A percentile compares a stretch with the other conserved stretches of the same genome.
These are phyloP conservation scores for Bostrychus sinensis DNA, from an alignment of 2,113 vertebrate species.

Conservation along the genomic window DNA sequence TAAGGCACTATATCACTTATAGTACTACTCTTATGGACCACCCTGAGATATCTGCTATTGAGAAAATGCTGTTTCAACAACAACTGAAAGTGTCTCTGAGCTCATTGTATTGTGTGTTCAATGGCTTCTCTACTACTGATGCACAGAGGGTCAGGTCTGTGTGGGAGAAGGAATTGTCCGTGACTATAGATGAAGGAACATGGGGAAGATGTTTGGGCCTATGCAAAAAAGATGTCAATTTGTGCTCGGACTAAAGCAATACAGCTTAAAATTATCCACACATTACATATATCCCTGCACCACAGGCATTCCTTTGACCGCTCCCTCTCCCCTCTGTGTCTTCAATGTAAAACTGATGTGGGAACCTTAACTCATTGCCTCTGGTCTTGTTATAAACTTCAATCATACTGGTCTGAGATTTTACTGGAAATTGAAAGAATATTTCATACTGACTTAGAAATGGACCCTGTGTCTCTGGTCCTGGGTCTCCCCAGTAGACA, in stretches of 20 bases:
- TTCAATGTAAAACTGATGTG: no score
- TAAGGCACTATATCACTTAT: not conserved
- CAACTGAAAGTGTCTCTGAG: not conserved
- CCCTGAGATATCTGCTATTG: not conserved
- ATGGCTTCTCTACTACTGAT: not conserved
- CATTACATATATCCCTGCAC: constrained; percentile 2
- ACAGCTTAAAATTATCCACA: not conserved
- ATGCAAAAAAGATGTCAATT: not conserved
- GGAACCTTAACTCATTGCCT: no score
- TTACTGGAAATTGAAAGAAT: no score
- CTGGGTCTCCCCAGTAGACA: no score
- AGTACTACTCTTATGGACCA: not conserved
- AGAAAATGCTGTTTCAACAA: not conserved
- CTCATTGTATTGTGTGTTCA: not conserved
- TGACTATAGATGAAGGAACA: no score
- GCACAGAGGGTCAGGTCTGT: not conserved
- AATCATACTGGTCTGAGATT: no score
- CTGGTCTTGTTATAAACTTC: no score
- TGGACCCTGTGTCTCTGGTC: no score
- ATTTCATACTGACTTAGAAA: no score
- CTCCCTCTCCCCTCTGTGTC: no score
- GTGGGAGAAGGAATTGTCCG: not conserved
- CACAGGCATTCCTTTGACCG: no score
- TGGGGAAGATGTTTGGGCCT: not conserved
- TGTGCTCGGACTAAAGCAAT: not conserved